Base-by-base conservation (phyloP, 1,140 invertebrate genomes). In the Papilio machaon region DNA sequence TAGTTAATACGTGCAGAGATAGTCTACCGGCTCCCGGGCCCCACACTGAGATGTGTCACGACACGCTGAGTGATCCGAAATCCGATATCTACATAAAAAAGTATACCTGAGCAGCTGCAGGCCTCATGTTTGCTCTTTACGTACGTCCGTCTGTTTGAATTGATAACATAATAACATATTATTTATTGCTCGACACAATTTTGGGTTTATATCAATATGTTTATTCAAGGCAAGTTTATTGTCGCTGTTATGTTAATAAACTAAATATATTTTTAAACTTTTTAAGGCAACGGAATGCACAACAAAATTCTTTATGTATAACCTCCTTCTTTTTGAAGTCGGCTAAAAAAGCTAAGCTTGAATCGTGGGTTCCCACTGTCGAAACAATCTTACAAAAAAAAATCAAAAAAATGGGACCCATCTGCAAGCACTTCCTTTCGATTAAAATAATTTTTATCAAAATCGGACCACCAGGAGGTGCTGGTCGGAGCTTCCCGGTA, bases 41-140 rank as follows among this genome's bases (percentile, higher is more conserved):
- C 64, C 23, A 35, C 23, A 35, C 30, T 7, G 13, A 5, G 30
- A 17, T 11, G 1, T 2, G 30, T 70, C 64, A 70, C 35, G 64
- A 70, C 64, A 70, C 64, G 64, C 64, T 38, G 23, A 35, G 64
- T 70, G 64, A 70, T 38, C 64, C 64, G 64, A 70, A 70, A 70
- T 70, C 64, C 13, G 64, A 70, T 15, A 70, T 35, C 30, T 70
- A 70, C 6, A 70, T 15, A 70, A 70, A 70, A 35, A 43, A 7
- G 30, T 30, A 70, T 70, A 70, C 64, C 64, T 70, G 64, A 70
- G 64, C 64, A 70, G 64, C 64, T 38, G 64, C 13, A 1, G 23
- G 30, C 64, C 64, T 35, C 64, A 70, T 70, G 64, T 70, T 70
- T 70, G 64, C 30, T 70, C 64, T 30, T 17, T 13, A 70, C 64